phyloP scores from a whole-genome alignment of 2,113 vertebrate species.

The Tragelaphus buxtoni region DNA sequence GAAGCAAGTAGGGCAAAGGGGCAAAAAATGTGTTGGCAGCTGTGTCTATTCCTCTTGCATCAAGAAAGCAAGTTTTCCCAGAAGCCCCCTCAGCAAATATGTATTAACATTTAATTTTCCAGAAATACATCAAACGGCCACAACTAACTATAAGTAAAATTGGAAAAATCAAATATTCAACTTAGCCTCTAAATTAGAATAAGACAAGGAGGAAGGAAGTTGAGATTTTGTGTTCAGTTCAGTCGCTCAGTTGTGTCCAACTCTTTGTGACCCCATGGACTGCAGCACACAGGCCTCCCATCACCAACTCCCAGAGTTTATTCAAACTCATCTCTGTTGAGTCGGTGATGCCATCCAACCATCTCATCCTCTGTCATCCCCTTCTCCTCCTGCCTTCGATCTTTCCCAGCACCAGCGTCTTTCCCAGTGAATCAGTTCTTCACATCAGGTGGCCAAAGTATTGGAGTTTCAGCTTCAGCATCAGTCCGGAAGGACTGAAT shows the following conservation, averaged over 20 bases:
- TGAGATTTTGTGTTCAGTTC: not conserved
- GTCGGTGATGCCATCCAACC: not conserved
- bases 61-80: not conserved
- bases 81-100: not conserved
- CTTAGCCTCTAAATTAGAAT: not conserved
- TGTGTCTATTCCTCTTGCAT: not conserved
- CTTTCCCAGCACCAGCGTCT: not conserved
- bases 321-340: not conserved
- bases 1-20: not conserved
- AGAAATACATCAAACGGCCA: not conserved
- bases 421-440: not conserved
- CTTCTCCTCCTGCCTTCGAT: not conserved
- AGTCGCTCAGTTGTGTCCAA: not conserved
- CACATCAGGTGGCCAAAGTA: not conserved
- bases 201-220: not conserved
- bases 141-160: not conserved
- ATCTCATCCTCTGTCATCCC: not conserved
- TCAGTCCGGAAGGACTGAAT: not conserved
- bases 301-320: not conserved
- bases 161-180: conserved; percentile 19
- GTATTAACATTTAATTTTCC: not conserved
- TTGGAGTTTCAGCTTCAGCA: not conserved
- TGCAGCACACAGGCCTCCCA: not conserved
- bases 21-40: not conserved
- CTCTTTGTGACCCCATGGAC: not conserved